Conservation (phyloP, 1,140 invertebrate genomes). For the Lepeophtheirus salmonis region DNA sequence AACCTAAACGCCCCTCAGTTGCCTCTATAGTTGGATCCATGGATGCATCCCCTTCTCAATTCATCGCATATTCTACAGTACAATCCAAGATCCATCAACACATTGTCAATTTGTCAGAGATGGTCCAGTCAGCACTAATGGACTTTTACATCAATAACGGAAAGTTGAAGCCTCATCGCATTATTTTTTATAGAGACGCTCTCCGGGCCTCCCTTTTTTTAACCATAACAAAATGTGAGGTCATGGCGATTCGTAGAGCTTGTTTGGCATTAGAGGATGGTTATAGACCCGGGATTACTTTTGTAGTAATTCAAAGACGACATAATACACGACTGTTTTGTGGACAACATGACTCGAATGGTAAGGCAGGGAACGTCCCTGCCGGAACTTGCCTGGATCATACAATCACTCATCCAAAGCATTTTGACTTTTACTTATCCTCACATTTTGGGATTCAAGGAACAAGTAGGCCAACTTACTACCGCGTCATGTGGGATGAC, state of each 20-base stretch:
- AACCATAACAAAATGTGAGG: conserved; percentile 30
- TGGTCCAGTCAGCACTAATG: conserved; percentile 1
- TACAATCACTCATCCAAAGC: conserved; percentile 53
- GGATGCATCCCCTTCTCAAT: conserved; percentile 42
- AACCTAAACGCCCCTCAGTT: conserved; percentile 33
- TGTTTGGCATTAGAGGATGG: conserved; percentile 25
- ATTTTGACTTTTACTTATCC: conserved; percentile 69
- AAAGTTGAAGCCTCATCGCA: conserved; percentile 26
- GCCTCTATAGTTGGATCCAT: conserved; percentile 41
- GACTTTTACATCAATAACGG: not conserved
- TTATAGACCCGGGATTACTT: conserved; percentile 29
- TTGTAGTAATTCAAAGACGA: conserved; percentile 32
- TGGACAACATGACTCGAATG: not conserved
- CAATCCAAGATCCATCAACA: conserved; percentile 26
- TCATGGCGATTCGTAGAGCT: conserved; percentile 22
- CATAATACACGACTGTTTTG: conserved; percentile 30
- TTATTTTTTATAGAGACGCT: conserved; percentile 40
- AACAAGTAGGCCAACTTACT: conserved; percentile 71
- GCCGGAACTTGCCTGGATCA: conserved; percentile 67
- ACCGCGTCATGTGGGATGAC: conserved; percentile 66
- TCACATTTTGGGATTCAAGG: conserved; percentile 46
- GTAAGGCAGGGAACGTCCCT: conserved; percentile 41
- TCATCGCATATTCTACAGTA: conserved; percentile 26
- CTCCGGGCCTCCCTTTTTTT: conserved; percentile 70
- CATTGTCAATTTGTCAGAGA: conserved; percentile 37